phyloP scores from a whole-genome alignment of 1,140 invertebrate species.

The Aphelenchoides avenae region DNA sequence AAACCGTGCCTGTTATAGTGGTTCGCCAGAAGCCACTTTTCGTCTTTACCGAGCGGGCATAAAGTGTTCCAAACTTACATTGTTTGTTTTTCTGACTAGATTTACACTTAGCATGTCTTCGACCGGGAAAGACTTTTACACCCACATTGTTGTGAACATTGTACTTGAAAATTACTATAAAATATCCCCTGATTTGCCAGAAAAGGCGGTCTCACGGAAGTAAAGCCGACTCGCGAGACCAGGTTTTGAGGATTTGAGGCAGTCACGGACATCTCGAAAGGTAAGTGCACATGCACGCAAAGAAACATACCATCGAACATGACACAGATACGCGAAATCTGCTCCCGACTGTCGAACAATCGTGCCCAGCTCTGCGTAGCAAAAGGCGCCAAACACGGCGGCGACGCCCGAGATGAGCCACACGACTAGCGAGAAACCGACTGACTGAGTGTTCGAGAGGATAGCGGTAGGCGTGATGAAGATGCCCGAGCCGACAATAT shows the following conservation, averaged over 20 bases:
- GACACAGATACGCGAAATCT: conserved; percentile 46
- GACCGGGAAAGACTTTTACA: too few species aligned
- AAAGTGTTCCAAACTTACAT: too few species aligned
- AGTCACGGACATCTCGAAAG: too few species aligned
- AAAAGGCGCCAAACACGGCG: conserved; percentile 21
- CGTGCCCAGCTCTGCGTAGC: conserved; percentile 44
- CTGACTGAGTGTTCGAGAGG: conserved; percentile 25
- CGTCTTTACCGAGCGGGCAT: too few species aligned
- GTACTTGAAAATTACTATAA: neutral
- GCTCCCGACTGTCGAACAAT: conserved; percentile 40
- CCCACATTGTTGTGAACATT: neutral
- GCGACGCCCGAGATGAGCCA: conserved; percentile 25
- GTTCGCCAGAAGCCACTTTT: too few species aligned
- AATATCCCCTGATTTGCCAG: neutral
- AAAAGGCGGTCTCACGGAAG: too few species aligned
- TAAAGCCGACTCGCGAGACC: too few species aligned
- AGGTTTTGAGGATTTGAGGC: too few species aligned
- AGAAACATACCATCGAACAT: conserved; percentile 39
- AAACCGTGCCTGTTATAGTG: too few species aligned
- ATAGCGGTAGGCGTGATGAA: conserved; percentile 30
- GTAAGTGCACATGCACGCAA: neutral
- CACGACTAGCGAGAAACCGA: neutral
- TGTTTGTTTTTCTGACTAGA: too few species aligned
- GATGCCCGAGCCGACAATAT: conserved; percentile 29
- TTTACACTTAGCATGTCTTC: too few species aligned